Base-by-base conservation (phyloP, 1,140 invertebrate genomes). In the Radopholus similis region DNA sequence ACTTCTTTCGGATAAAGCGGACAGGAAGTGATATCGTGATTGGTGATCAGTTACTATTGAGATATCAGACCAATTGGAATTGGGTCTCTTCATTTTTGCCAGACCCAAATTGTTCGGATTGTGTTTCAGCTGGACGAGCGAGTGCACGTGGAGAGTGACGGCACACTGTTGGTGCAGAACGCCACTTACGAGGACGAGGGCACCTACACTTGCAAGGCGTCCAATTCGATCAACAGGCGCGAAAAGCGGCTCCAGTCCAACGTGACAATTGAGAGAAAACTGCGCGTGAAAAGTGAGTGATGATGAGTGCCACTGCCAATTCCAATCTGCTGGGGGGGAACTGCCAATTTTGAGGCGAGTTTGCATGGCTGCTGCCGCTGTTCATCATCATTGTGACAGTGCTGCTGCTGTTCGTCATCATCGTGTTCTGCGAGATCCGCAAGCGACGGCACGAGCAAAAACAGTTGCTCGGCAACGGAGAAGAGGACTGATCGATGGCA, bases 261-360 rank as follows among this genome's bases (percentile, higher is more conserved):
- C 23, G 35, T 72, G 15, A 55, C 42, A 26, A 54, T 73, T 23
- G 70, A 72, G 21, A 51, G 70, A 4, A 60, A 64, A 40, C 38
- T 72, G 35, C 21, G 71, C 21, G 63, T 72, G 8, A 72, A 72
- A 66, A 72, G 70, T 73, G 35, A 49, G 66, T 49, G 28, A 32
- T 1, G 38, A 15, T 5, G n/a, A 21, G 0, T 5, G 35, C 21
- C 5, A 3, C 35, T 15, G 26, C n/a, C 2, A 18, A 15, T 4
- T 11, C 2, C n/a, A 8, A 23, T 49, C 5, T 4, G 21, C 15
- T 66, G 23, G 2, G 4, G 6, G n/a, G 15, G 9, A 37, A 37
- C 13, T 44, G 6, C 11, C 30, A 58, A 35, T 35, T 58, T 58
- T 15, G 1, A 71, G 69, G 69, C 40, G 40, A 74, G 23, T 51